Evolutionary conservation across 1,140 invertebrate species (phyloP).

Genomic region (Drosophila malerkotliana): DNA sequence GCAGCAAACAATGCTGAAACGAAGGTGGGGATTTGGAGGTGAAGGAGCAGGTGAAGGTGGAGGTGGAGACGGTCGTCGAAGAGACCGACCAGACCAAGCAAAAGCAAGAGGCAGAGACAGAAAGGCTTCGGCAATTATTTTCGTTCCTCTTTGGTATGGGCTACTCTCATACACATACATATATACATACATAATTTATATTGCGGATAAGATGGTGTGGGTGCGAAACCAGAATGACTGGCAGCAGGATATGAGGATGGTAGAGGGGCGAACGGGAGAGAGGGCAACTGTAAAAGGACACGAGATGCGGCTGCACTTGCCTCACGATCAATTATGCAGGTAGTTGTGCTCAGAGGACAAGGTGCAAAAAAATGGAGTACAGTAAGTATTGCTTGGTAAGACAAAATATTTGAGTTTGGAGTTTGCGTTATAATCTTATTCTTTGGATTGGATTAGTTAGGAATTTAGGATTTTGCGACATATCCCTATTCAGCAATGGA

Average conservation of each 20-base stretch:
- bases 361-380: constrained; percentile 9
- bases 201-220: constrained; percentile 25
- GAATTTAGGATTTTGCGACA: too few relatives aligned
- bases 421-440: too few relatives aligned
- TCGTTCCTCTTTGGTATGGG: constrained; percentile 24
- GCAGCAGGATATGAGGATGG: constrained; percentile 22
- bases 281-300: constrained; percentile 36
- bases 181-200: background rate
- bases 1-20: constrained; percentile 10
- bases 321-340: constrained; percentile 49
- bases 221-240: constrained; percentile 44
- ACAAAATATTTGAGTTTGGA: background rate
- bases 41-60: background rate
- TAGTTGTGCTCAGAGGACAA: constrained; percentile 6
- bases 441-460: too few relatives aligned
- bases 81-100: background rate
- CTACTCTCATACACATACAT: constrained; percentile 21
- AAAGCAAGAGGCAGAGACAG: constrained; percentile 8
- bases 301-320: constrained; percentile 34
- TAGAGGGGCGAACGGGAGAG: background rate
- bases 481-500: too few relatives aligned
- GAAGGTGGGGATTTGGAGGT: background rate
- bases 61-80: background rate
- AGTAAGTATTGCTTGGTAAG: background rate
- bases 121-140: constrained; percentile 45